Percentiles rank a stretch among this genome's conserved stretches.
phyloP scores from a whole-genome alignment of 2,888 invertebrate species.

The Abrostola triplasia region DNA sequence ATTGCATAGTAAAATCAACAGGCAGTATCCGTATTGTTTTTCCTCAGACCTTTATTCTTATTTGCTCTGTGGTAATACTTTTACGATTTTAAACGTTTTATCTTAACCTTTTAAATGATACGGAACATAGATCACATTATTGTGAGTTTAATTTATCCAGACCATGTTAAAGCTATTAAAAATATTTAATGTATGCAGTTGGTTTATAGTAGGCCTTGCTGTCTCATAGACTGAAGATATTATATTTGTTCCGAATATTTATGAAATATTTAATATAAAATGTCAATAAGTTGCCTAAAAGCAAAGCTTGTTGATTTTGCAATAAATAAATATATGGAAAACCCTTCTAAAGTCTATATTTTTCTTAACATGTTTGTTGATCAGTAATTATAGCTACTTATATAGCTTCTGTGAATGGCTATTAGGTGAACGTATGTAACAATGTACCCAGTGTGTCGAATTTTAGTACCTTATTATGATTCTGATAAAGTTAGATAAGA shows the following conservation, averaged over 20 bases:
- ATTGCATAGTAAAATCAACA: background rate
- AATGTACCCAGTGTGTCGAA: slow-evolving; percentile 18
- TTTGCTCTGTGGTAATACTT: too few relatives aligned
- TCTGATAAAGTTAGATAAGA: too few relatives aligned
- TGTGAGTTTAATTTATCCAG: background rate
- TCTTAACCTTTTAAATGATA: too few relatives aligned
- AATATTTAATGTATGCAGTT: background rate
- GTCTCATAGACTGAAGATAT: slow-evolving; percentile 41
- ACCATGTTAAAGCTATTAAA: background rate
- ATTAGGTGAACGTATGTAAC: slow-evolving; percentile 35
- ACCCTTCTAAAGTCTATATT: slow-evolving; percentile 43
- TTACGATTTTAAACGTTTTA: too few relatives aligned
- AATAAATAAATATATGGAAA: slow-evolving; percentile 27
- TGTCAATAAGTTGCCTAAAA: slow-evolving; percentile 15
- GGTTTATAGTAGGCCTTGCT: slow-evolving; percentile 12
- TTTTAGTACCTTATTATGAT: background rate
- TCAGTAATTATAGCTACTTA: slow-evolving; percentile 28
- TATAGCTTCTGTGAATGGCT: slow-evolving; percentile 32
- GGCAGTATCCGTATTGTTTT: too few relatives aligned
- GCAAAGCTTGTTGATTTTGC: slow-evolving; percentile 36
- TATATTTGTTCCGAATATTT: slow-evolving; percentile 25
- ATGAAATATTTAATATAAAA: slow-evolving; percentile 10
- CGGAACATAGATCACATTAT: too few relatives aligned
- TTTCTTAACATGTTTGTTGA: slow-evolving; percentile 38
- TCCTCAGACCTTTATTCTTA: too few relatives aligned